Evolutionary conservation across 2,113 vertebrate species (phyloP).

Genomic region (Hymenochirus boettgeri): DNA sequence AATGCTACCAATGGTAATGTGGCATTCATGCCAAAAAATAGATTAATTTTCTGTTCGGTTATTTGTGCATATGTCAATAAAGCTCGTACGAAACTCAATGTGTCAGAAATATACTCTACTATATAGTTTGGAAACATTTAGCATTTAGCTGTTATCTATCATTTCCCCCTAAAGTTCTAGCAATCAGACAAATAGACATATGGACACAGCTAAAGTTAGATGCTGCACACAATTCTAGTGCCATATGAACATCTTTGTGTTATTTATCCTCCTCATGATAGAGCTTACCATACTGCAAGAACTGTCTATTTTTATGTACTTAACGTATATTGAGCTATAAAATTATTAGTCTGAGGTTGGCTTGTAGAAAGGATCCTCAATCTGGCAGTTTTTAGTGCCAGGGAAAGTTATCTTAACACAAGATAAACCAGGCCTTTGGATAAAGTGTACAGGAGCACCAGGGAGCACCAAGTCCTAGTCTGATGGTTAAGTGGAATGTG

Average conservation of each 20-base stretch:
- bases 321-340: constrained; percentile 77
- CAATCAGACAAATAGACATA: constrained; percentile 72
- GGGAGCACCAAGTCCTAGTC: background rate
- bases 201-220: constrained; percentile 75
- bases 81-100: too few relatives aligned
- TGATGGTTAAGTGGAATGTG: too few relatives aligned
- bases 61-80: too few relatives aligned
- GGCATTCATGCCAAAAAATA: too few relatives aligned
- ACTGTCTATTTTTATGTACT: constrained; percentile 75
- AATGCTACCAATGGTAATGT: too few relatives aligned
- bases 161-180: too few relatives aligned
- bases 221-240: constrained; percentile 58
- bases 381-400: constrained; percentile 75
- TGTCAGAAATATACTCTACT: too few relatives aligned
- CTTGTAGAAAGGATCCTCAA: constrained; percentile 69
- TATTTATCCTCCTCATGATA: constrained; percentile 62
- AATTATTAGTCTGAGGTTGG: constrained; percentile 79
- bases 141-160: too few relatives aligned
- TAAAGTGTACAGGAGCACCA: background rate
- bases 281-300: constrained; percentile 70
- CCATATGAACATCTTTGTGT: constrained; percentile 59
- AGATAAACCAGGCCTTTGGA: constrained; percentile 61
- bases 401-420: constrained; percentile 64
- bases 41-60: too few relatives aligned
- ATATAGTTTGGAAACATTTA: too few relatives aligned